phyloP scores from a whole-genome alignment of 2,888 invertebrate species.

The Balanococcus diminutus region DNA sequence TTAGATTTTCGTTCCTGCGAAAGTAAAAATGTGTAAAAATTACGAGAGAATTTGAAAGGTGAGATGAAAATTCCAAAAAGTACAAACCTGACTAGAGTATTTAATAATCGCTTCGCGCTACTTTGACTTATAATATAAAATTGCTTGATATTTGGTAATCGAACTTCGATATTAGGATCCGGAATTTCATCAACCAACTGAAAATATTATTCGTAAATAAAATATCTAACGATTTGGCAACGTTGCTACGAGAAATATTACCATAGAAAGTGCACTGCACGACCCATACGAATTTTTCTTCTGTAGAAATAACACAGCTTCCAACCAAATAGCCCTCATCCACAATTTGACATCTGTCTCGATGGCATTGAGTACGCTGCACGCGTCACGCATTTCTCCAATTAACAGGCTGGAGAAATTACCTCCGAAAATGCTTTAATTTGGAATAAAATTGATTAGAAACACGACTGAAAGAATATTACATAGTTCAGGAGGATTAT shows the following conservation, averaged over 20 bases:
- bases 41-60: constrained; percentile 35
- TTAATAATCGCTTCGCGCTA: constrained; percentile 38
- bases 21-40: constrained; percentile 25
- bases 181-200: constrained; percentile 44
- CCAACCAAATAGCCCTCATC: constrained; percentile 58
- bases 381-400: constrained; percentile 57
- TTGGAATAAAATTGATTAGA: neutral
- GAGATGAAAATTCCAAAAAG: neutral
- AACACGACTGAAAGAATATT: neutral
- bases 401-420: constrained; percentile 58
- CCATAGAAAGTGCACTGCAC: constrained; percentile 54
- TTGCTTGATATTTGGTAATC: constrained; percentile 47
- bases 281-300: constrained; percentile 57
- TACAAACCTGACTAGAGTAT: constrained; percentile 44
- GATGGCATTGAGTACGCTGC: constrained; percentile 52
- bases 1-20: constrained; percentile 62
- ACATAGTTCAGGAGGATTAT: neutral
- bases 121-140: constrained; percentile 44
- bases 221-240: too few species aligned
- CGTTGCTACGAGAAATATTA: constrained; percentile 41
- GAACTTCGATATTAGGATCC: constrained; percentile 42
- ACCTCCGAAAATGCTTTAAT: constrained; percentile 58
- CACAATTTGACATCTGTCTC: constrained; percentile 56
- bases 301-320: constrained; percentile 58
- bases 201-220: neutral